phyloP scores from a whole-genome alignment of 2,797 vertebrate genomes.

The Rhynchonycteris naso region DNA sequence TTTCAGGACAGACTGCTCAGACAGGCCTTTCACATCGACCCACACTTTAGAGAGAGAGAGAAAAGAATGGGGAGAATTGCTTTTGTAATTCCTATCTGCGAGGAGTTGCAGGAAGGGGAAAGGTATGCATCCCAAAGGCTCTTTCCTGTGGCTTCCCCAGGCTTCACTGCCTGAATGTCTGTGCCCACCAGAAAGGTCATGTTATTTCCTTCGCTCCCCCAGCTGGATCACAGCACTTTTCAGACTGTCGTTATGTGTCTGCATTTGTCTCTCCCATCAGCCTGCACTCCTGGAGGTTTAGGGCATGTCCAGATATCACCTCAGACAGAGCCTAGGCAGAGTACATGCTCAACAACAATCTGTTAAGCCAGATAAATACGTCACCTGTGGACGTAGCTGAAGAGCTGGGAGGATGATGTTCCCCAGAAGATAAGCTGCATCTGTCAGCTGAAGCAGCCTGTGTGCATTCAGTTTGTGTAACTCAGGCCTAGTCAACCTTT shows the following conservation, averaged over 20 bases:
- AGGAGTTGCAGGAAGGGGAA: not conserved
- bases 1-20: not conserved
- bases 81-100: not conserved
- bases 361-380: not conserved
- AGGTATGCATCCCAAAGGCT: not conserved
- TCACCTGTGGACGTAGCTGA: not conserved
- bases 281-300: not conserved
- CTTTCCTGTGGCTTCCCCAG: not conserved
- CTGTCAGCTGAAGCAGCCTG: not conserved
- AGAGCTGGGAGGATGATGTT: not conserved
- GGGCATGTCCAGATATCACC: not conserved
- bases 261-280: not conserved
- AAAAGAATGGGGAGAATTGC: not conserved
- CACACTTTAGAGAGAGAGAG: not conserved
- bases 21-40: not conserved
- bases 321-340: not conserved
- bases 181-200: rapidly evolving
- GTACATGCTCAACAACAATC: not conserved
- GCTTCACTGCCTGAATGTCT: not conserved
- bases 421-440: not conserved
- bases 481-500: no score
- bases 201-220: not conserved
- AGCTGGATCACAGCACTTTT: not conserved
- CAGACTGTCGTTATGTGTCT: not conserved
- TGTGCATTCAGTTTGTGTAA: not conserved